Conservation (phyloP, 1,140 invertebrate genomes). For the Artemia franciscana region DNA sequence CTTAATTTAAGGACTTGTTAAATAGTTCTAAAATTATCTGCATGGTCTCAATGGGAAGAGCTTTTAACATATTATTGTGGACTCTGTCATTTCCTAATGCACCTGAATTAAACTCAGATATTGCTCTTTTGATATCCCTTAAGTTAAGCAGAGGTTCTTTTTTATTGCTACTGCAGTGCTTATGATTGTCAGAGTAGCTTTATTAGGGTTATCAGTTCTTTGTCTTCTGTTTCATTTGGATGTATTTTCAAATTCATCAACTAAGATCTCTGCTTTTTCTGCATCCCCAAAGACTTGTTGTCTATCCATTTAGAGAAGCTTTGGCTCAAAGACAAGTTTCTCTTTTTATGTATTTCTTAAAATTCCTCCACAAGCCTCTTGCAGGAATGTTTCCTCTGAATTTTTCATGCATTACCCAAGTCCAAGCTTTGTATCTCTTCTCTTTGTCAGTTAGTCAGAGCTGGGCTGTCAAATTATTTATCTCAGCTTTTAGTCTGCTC, state of each 20-base stretch:
- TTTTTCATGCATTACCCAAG: no score
- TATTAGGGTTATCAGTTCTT: not conserved
- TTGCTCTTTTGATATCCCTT: not conserved
- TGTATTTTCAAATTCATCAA: not conserved
- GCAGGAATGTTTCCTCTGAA: not conserved
- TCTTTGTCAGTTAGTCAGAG: not conserved
- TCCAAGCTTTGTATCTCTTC: not conserved
- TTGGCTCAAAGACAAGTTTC: not conserved
- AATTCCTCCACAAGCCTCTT: not conserved
- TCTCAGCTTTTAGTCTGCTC: not conserved
- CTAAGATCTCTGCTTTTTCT: not conserved
- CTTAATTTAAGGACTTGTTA: no score
- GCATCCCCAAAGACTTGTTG: not conserved
- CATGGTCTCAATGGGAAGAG: not conserved
- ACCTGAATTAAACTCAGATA: not conserved
- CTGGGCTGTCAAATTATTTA: not conserved
- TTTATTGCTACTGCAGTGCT: not conserved
- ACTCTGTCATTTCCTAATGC: not conserved
- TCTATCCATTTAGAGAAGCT: not conserved
- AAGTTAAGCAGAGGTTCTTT: not conserved
- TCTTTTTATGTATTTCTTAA: not conserved
- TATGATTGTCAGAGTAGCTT: not conserved
- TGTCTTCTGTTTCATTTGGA: not conserved
- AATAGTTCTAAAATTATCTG: not conserved
- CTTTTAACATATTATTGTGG: not conserved